These are phyloP conservation scores for Clepsis dumicolana DNA, from an alignment of 2,888 invertebrate species.

Conservation along the genomic window DNA sequence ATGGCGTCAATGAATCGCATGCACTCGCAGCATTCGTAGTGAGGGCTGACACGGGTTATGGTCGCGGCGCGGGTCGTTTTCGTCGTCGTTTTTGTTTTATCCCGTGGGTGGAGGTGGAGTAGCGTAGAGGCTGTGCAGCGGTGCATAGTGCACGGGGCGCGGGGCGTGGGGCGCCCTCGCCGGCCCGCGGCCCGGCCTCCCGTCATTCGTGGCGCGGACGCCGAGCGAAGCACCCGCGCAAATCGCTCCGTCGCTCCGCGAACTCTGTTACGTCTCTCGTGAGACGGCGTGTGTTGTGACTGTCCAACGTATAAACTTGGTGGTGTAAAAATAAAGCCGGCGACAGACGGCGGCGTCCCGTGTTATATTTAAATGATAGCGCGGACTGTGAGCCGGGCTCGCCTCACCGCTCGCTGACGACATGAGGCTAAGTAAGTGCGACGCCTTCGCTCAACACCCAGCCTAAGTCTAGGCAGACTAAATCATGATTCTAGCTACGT, in stretches of 20 bases:
- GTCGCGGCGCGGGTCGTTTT: too few species aligned
- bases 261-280: conserved; percentile 62
- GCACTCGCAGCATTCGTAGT: conserved; percentile 53
- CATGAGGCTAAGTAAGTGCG: conserved; percentile 84
- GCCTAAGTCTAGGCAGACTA: conserved; percentile 69
- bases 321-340: conserved; percentile 84
- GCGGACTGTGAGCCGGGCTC: conserved; percentile 72
- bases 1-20: conserved; percentile 77
- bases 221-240: conserved; percentile 59
- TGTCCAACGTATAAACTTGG: conserved; percentile 66
- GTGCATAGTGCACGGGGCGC: conserved; percentile 73
- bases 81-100: conserved; percentile 64
- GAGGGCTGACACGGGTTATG: conserved; percentile 58
- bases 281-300: conserved; percentile 70
- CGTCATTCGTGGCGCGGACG: conserved; percentile 64
- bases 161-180: conserved; percentile 56
- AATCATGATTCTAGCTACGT: conserved; percentile 60
- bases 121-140: conserved; percentile 69
- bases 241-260: conserved; percentile 50
- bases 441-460: conserved; percentile 59
- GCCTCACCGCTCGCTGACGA: conserved; percentile 71
- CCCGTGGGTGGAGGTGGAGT: conserved; percentile 52
- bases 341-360: conserved; percentile 79
- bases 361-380: conserved; percentile 86
- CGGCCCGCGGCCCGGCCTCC: conserved; percentile 55